Evolutionary conservation across 2,797 vertebrate genomes (phyloP).

Genomic region (Onychomys leucogaster): DNA sequence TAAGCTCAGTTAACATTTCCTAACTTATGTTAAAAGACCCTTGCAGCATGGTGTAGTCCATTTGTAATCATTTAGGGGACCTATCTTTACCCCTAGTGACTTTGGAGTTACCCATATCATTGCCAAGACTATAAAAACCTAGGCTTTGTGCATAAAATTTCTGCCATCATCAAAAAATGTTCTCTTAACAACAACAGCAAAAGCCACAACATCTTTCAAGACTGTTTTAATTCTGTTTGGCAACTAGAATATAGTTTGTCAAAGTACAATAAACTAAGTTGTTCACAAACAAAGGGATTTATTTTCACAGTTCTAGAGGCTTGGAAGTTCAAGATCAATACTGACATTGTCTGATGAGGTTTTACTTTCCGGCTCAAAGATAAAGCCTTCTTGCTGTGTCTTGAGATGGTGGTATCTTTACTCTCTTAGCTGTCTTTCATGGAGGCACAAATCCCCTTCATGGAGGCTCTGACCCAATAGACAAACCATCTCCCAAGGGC

Average conservation of each 20-base stretch:
- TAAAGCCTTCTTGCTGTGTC: background rate
- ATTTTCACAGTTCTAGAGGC: background rate
- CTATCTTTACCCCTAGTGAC: background rate
- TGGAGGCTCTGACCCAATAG: background rate
- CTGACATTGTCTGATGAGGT: background rate
- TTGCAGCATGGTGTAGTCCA: background rate
- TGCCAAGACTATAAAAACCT: background rate
- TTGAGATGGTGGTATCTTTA: background rate
- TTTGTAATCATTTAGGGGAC: background rate
- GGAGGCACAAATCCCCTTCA: background rate
- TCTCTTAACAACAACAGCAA: background rate
- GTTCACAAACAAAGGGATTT: background rate
- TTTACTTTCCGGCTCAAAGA: background rate
- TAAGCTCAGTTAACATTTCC: background rate
- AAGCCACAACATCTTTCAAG: background rate
- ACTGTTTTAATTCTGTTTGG: background rate
- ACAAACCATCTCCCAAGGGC: background rate
- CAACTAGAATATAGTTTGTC: background rate
- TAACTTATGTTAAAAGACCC: slow-evolving; percentile 10
- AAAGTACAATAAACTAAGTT: background rate
- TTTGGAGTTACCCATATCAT: background rate
- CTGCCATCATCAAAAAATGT: background rate
- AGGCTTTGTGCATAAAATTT: slow-evolving; percentile 4
- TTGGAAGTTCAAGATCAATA: background rate
- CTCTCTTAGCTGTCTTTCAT: background rate